Base-by-base conservation (phyloP, 2,888 invertebrate genomes). In the Abrostola tripartita region DNA sequence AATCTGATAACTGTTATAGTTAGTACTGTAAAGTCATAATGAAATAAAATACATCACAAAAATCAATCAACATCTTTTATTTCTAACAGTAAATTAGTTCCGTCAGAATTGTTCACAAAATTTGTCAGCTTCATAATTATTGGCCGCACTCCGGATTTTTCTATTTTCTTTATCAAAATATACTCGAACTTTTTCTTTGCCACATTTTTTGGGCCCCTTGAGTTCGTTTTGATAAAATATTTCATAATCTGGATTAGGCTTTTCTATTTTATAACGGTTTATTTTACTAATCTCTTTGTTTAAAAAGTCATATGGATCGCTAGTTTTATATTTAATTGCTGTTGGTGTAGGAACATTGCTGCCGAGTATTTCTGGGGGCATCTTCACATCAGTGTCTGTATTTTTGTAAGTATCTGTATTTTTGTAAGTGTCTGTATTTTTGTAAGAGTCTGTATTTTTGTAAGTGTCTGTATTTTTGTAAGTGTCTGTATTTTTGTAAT, bases 111-210 rank as follows among this genome's bases (percentile, higher is more conserved):
- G 74, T 36, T 85, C 83, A 76, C 86, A 88, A 78, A 83, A 84
- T 52, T 83, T 84, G 5, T 74, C 61, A 54, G 74, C 81, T 70
- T 82, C 80, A 35, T 81, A 76, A 14, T 77, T 71, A 56, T 82
- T 65, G 1, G 70, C 50, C 0, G 71, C 66, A 59, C 82, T 79
- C 6, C 88, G 85, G 47, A 79, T 81, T 70, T 85, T 90, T 54
- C 90, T 86, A 71, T 86, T 88, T 10, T 87, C 83, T 68, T 88
- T 88, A 47, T 88, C 86, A 35, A 83, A 84, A 78, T 92, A 92
- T n/a, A 92, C 82, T 55, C 83, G 81, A 11, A 92, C 85, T 79
- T 89, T 93, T n/a, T 89, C 88, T 52, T 88, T 88, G 6, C 79
- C 83, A 72, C 88, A 89, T 61, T 88, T 88, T 37, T 84, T 84